Base-by-base conservation (phyloP, 2,888 invertebrate species). In the Blastobasis adustella region DNA sequence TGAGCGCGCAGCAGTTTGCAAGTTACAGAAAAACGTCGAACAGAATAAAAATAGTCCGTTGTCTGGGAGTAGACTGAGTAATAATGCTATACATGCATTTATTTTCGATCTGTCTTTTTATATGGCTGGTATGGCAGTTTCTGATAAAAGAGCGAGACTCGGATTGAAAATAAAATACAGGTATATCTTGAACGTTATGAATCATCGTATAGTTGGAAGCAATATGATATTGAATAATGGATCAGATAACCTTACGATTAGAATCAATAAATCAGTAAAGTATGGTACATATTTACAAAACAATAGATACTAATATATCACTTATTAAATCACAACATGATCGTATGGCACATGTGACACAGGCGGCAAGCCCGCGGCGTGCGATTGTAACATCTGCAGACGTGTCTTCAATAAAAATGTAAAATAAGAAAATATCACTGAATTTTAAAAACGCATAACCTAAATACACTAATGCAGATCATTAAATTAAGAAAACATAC, bases 251-350 rank as follows among this genome's bases (percentile, higher is more conserved):
- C 81, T 76, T 81, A 83, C 67, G 69, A 79, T 75, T 76, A 82
- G 72, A 74, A 78, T 79, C 55, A 66, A 67, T 75, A 76, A 65
- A 76, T 81, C 80, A 80, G 49, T 49, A 45, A 72, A 76, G 64
- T 88, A 87, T 87, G 81, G 82, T 87, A 88, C 85, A 88, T 88
- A 88, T 88, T 88, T 87, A 88, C 88, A 87, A 73, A 76, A 85
- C 81, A 83, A 87, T 76, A 84, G 77, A 87, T 84, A 40, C 9
- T 8, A 86, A 87, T 23, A 23, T 87, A 88, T 87, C 86, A 87
- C 86, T 84, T 83, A 82, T 80, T 74, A 85, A 79, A 87, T 88
- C 87, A 88, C 86, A 87, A 87, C 86, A 82, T 85, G 79, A 80
- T 82, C 78, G 80, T 88, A 88, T 88, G 88, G 88, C 88, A 88